These are phyloP conservation scores for Leucopsar rothschildi DNA, from an alignment of 2,113 vertebrate genomes.

Conservation along the genomic window DNA sequence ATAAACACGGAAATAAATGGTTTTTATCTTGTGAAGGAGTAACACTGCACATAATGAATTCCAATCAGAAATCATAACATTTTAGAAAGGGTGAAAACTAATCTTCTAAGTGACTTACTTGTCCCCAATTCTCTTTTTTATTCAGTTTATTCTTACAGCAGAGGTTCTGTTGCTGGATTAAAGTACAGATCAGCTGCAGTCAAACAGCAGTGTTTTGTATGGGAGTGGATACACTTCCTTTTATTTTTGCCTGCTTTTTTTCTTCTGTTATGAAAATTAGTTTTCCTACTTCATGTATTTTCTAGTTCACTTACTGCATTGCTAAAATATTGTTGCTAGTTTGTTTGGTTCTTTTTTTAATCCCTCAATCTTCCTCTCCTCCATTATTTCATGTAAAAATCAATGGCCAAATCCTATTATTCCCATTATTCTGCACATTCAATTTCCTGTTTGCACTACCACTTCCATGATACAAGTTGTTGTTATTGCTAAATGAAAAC, in stretches of 20 bases:
- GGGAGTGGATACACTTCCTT: not conserved
- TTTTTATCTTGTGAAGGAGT: not conserved
- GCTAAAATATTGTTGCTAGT: not conserved
- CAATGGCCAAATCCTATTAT: not conserved
- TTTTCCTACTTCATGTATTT: not conserved
- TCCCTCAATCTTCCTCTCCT: not conserved
- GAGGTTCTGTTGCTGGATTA: not conserved
- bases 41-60: not conserved
- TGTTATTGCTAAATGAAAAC: not conserved
- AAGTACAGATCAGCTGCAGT: not conserved
- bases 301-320: not conserved
- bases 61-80: not conserved
- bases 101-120: conserved; percentile 41
- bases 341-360: not conserved
- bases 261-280: not conserved
- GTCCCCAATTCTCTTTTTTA: not conserved
- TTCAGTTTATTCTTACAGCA: not conserved
- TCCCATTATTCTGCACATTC: not conserved
- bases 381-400: not conserved
- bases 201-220: not conserved
- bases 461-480: not conserved
- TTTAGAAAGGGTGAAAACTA: not conserved
- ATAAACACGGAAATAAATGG: not conserved
- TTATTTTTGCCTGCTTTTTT: not conserved
- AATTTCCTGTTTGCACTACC: not conserved